Evolutionary conservation across 2,888 invertebrate species (phyloP).

Genomic region (Junonia oenone): DNA sequence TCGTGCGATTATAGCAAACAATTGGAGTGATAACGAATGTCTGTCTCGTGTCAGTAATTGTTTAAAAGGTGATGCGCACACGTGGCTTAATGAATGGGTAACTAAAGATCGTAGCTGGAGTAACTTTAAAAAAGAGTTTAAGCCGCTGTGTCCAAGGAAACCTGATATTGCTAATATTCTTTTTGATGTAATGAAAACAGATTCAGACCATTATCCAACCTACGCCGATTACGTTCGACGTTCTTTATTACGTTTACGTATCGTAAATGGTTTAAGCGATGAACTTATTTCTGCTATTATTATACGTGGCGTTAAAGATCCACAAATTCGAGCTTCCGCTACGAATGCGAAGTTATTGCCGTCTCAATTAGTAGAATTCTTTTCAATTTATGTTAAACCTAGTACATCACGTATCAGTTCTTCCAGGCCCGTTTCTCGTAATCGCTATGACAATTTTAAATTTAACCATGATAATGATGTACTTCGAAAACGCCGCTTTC

Average conservation of each 20-base stretch:
- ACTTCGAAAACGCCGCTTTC: too few species aligned
- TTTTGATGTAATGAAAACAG: conserved; percentile 26
- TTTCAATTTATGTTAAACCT: too few species aligned
- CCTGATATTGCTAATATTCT: conserved; percentile 29
- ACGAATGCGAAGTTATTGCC: too few species aligned
- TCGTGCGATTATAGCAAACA: background rate
- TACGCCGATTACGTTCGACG: conserved; percentile 36
- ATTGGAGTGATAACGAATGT: conserved; percentile 26
- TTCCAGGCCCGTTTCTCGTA: too few species aligned
- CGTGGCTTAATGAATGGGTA: conserved; percentile 31
- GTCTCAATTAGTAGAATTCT: too few species aligned
- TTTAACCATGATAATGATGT: too few species aligned
- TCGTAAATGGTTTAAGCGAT: conserved; percentile 31
- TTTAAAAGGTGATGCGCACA: conserved; percentile 20
- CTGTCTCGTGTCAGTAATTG: background rate
- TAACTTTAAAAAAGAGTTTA: conserved; percentile 30
- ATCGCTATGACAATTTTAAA: too few species aligned
- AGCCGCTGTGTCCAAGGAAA: conserved; percentile 27
- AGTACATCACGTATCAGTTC: too few species aligned
- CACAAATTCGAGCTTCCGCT: background rate
- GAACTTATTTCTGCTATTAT: conserved; percentile 30
- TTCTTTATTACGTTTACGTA: conserved; percentile 28
- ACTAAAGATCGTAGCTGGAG: conserved; percentile 27
- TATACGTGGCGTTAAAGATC: background rate
- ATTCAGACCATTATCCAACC: conserved; percentile 27